These are phyloP conservation scores for Hydropotes inermis DNA, from an alignment of 2,113 vertebrate genomes.

Conservation along the genomic window DNA sequence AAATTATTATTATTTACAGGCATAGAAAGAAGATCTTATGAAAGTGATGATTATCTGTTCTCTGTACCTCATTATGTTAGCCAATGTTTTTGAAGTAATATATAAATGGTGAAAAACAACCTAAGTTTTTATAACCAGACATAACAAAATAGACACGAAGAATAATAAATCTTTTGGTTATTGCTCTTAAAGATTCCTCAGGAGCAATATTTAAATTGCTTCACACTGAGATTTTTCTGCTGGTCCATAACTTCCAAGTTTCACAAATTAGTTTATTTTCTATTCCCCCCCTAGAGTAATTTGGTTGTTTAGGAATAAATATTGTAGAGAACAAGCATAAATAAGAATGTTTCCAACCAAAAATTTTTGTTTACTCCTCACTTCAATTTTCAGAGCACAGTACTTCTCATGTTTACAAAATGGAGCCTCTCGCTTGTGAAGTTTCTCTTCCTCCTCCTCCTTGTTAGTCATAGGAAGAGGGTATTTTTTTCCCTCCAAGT, in stretches of 20 bases:
- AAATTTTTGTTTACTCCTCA: neutral
- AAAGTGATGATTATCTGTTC: neutral
- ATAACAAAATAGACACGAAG: conserved; percentile 5
- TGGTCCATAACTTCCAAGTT: neutral
- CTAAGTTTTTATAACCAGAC: neutral
- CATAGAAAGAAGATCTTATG: neutral
- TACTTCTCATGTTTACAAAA: neutral
- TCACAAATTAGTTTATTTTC: conserved; percentile 35
- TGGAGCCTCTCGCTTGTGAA: neutral
- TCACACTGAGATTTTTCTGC: neutral
- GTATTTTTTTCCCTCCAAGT: neutral
- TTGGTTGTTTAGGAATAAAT: conserved; percentile 2
- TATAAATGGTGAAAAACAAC: neutral
- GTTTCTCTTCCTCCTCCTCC: conserved; percentile 4
- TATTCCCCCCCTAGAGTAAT: conserved; percentile 7
- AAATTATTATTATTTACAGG: neutral
- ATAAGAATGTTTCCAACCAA: neutral
- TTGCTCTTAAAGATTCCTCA: neutral
- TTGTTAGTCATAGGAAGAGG: neutral
- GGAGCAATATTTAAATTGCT: conserved; percentile 30
- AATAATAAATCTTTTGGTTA: conserved; percentile 12
- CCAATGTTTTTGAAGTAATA: neutral
- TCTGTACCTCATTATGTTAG: neutral
- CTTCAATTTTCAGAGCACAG: neutral
- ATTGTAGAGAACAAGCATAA: conserved; percentile 22